phyloP scores from a whole-genome alignment of 2,797 vertebrate genomes.

The Microctenopoma stevenorrisi region DNA sequence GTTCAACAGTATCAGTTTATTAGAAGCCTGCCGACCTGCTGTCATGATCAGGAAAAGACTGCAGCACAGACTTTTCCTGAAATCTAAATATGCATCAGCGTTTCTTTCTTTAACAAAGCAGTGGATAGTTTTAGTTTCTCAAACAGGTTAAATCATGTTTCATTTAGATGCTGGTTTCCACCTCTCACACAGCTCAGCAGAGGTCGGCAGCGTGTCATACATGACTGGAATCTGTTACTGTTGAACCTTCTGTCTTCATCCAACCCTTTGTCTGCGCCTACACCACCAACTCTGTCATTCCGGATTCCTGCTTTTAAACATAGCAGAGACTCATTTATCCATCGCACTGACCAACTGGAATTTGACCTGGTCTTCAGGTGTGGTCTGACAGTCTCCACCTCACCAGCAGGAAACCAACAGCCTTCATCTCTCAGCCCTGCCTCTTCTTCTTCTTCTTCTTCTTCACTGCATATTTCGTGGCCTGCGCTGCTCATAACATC shows the following conservation, averaged over 20 bases:
- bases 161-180: too few relatives aligned
- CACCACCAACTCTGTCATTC: not conserved
- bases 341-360: constrained; percentile 21
- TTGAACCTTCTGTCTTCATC: not conserved
- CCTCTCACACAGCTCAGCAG: too few relatives aligned
- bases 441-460: not conserved
- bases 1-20: constrained; percentile 6
- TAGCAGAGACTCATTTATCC: not conserved
- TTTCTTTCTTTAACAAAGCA: too few relatives aligned
- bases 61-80: too few relatives aligned
- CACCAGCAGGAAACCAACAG: constrained; percentile 1
- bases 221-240: constrained; percentile 11
- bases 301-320: not conserved
- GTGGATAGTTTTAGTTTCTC: too few relatives aligned
- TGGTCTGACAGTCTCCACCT: constrained; percentile 1
- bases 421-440: constrained; percentile 7
- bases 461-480: constrained; percentile 46
- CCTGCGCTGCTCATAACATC: constrained; percentile 54
- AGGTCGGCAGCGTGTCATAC: too few relatives aligned
- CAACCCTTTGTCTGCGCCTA: not conserved
- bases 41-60: too few relatives aligned
- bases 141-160: too few relatives aligned
- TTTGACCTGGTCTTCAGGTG: constrained; percentile 8
- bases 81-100: too few relatives aligned
- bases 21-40: not conserved